These are phyloP conservation scores for Pangasius djambal DNA, from an alignment of 2,797 vertebrate species.

Conservation along the genomic window DNA sequence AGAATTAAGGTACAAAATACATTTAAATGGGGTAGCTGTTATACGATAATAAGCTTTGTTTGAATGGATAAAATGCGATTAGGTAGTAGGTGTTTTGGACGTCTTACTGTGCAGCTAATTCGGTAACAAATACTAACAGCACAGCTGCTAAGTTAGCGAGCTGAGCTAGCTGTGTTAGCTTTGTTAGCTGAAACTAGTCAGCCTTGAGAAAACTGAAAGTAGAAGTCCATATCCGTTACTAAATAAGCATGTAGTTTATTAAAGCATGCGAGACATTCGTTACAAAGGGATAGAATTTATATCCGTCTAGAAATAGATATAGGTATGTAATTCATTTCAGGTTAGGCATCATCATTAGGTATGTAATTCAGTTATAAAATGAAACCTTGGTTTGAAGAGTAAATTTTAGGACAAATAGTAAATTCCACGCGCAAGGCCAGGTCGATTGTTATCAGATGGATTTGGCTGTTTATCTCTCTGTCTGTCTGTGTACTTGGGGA, in stretches of 20 bases:
- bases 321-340: neutral
- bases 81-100: neutral
- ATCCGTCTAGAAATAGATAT: neutral
- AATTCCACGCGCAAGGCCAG: neutral
- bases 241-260: neutral
- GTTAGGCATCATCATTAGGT: too few relatives aligned
- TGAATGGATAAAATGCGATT: neutral
- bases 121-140: neutral
- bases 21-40: neutral
- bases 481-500: neutral
- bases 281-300: neutral
- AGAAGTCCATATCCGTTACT: neutral
- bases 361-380: neutral
- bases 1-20: conserved; percentile 60
- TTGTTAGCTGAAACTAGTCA: conserved; percentile 37
- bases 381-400: neutral
- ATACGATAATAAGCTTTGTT: neutral
- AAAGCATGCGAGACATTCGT: neutral
- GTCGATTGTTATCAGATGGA: neutral
- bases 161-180: conserved; percentile 34
- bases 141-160: conserved; percentile 33
- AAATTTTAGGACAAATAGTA: neutral
- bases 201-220: conserved; percentile 33
- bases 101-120: neutral
- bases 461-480: neutral